Percentiles rank a stretch among this genome's conserved stretches.
Conservation (phyloP, 2,113 vertebrate species). For the Genyomyrus donnyi region DNA sequence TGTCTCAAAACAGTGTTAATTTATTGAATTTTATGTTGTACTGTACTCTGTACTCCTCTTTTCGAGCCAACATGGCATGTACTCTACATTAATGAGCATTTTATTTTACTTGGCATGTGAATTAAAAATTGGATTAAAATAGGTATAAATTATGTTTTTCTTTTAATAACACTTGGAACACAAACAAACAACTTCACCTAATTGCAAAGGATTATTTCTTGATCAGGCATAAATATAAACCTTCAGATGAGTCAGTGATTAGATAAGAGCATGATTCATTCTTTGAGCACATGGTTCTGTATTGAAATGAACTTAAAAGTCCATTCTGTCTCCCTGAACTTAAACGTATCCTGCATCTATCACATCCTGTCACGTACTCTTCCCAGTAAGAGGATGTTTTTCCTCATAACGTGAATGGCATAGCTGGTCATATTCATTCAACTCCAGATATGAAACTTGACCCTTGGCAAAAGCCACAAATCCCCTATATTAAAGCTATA, state of each 20-base stretch:
- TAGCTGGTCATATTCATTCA: not conserved
- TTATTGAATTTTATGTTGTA: not conserved
- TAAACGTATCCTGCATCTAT: not conserved
- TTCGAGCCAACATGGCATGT: not conserved
- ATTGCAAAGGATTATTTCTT: not conserved
- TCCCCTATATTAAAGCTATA: not conserved
- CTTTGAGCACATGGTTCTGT: not conserved
- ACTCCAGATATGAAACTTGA: slow-evolving; percentile 1
- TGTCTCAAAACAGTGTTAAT: not conserved
- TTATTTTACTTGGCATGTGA: not conserved
- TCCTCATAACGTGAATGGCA: not conserved
- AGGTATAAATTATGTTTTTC: not conserved
- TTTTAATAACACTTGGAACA: not conserved
- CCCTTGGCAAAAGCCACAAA: not conserved
- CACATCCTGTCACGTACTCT: not conserved
- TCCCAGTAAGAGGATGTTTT: not conserved
- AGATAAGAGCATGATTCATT: slow-evolving; percentile 7
- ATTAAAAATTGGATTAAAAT: not conserved
- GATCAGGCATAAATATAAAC: not conserved
- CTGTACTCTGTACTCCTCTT: not conserved
- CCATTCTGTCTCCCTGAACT: not conserved
- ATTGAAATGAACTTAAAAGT: not conserved
- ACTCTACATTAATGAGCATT: not conserved
- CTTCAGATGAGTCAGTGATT: not conserved
- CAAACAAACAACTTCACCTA: not conserved